phyloP scores from a whole-genome alignment of 2,113 vertebrate species.

The Strigops habroptila region DNA sequence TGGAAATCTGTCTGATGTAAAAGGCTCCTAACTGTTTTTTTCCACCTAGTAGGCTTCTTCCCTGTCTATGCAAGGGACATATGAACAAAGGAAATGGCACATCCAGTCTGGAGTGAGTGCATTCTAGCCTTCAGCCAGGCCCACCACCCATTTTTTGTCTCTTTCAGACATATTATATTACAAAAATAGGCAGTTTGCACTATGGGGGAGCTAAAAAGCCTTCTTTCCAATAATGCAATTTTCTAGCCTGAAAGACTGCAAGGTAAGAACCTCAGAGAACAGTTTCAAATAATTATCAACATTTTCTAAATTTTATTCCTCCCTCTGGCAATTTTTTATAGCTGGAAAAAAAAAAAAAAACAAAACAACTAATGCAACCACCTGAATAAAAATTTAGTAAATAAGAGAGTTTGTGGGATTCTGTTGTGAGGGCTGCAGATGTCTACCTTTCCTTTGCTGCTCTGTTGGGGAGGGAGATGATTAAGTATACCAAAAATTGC shows the following conservation, averaged over 20 bases:
- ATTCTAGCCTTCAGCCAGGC: neutral
- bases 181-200: neutral
- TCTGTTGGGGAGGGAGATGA: neutral
- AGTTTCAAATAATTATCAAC: slow-evolving; percentile 12
- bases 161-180: neutral
- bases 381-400: neutral
- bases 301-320: slow-evolving; percentile 23
- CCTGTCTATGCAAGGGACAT: neutral
- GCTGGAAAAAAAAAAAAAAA: neutral
- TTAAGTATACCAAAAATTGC: neutral
- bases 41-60: neutral
- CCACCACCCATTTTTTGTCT: neutral
- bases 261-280: slow-evolving; percentile 3
- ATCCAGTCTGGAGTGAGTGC: neutral
- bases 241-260: neutral
- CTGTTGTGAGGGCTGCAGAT: neutral
- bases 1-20: neutral
- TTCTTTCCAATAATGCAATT: slow-evolving; percentile 10
- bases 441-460: neutral
- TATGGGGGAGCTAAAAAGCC: neutral
- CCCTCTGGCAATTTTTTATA: neutral
- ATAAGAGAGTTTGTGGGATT: neutral
- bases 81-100: neutral
- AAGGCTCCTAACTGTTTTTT: neutral
- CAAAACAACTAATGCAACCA: neutral